Percentiles rank a stretch among this genome's conserved stretches.
Evolutionary conservation across 2,797 vertebrate genomes (phyloP).

Genomic region (Moxostoma hubbsi): DNA sequence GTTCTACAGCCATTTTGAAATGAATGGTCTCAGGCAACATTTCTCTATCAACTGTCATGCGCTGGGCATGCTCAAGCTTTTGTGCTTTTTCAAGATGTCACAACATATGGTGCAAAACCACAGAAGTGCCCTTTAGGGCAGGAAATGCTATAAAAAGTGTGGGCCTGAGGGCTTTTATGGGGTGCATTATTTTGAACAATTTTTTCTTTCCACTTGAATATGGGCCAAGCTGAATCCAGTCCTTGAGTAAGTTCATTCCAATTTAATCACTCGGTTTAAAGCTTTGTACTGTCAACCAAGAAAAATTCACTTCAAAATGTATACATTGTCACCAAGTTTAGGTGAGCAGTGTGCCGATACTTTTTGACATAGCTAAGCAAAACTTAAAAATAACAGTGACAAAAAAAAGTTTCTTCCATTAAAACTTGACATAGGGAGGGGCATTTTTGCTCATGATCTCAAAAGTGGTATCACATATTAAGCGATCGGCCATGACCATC

Average conservation of each 20-base stretch:
- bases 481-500: background rate
- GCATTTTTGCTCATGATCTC: background rate
- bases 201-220: constrained; percentile 29
- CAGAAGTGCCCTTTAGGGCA: constrained; percentile 65
- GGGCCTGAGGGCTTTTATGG: constrained; percentile 37
- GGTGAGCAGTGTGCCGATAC: background rate
- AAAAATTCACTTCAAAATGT: background rate
- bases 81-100: constrained; percentile 60
- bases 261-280: background rate
- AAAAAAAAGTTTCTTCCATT: background rate
- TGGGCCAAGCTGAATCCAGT: constrained; percentile 10
- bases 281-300: background rate
- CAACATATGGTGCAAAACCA: constrained; percentile 55
- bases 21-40: constrained; percentile 44
- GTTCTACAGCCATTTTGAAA: constrained; percentile 40
- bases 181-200: constrained; percentile 24
- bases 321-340: background rate
- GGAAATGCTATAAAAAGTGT: constrained; percentile 51
- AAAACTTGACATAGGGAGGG: background rate
- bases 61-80: constrained; percentile 21
- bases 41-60: constrained; percentile 26
- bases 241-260: background rate
- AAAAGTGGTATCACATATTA: background rate
- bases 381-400: background rate
- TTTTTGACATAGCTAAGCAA: background rate